Base-by-base conservation (phyloP, 2,113 vertebrate species). In the Bufo bufo region DNA sequence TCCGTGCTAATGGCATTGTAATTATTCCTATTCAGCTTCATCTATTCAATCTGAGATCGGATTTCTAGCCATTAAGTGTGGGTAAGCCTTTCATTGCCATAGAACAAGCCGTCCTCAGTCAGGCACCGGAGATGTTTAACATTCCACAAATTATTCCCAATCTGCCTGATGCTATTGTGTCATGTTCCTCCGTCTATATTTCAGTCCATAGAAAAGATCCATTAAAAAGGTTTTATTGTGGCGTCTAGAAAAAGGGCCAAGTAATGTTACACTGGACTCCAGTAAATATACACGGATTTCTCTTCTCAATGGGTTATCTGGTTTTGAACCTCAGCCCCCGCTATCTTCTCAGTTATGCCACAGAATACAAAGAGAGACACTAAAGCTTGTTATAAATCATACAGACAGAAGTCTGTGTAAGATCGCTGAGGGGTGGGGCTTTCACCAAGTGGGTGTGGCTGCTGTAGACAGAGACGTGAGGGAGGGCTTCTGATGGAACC, bases 61-160 rank as follows among this genome's bases (percentile, higher is more conserved):
- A n/a, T 77, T 77, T 77, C 74, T 6, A 20, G 45, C 49, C 49
- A 75, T 45, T 75, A 77, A 77, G 14, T 77, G 45, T 17, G 16
- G 74, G 17, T 77, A 3, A 50, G 47, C 47, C 74, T n/a, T 52
- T 52, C 47, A 20, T 52, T 19, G 17, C 49, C 47, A 20, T 20
- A 71, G 66, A 33, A 71, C 66, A 71, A 20, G 9, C 23, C 66
- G 23, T 8, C 66, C 23, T 52, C 45, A 20, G 9, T 20, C 74
- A 10, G 74, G 17, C 66, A 13, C 74, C 47, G 74, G 74, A 52
- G 74, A 77, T 77, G 47, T 77, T 20, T 77, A 17, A 77, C 74
- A 77, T 77, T 77, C 74, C 74, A n/a, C 47, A 77, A 20, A 77
- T 77, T 20, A 77, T 77, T 77, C 74, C 8, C 74, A 77, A 77